Evolutionary conservation across 2,113 vertebrate species (phyloP), one percentile per base, ranked within the genome.

Genomic region (Gracilinanus agilis): DNA sequence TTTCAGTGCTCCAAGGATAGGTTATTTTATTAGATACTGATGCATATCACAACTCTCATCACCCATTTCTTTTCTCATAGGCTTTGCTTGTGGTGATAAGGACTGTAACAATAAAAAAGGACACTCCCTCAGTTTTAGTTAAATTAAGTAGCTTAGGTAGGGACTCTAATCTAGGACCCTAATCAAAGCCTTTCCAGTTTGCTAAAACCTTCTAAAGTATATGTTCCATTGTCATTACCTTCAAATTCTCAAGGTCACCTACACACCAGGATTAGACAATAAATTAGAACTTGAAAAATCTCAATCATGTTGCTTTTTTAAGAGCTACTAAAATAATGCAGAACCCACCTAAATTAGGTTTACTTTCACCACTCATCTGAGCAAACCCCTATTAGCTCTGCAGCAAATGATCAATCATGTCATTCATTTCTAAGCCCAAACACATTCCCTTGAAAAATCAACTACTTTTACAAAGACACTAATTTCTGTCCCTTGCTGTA

Each of bases 381-480:
- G 10, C 53, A 93, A 92, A 54, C 34, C 91, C 55, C 19, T 94
- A 61, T 55, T 90, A 95, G 92, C 49, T 56, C 55, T 89, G 34
- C 91, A 93, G 89, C 93, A 95, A 97, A 75, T 91, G 67, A 97
- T 94, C 25, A 92, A 92, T 54, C 55, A 88, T 2, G 0, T 93
- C 89, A 88, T 92, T 93, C 95, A 24, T 90, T 44, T 83, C 94
- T 96, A 89, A 96, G 92, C 91, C 0, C 2, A 93, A 95, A 75
- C 53, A 96, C 54, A 24, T 56, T 89, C 44, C 92, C 75, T 90
- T 40, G 25, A 96, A 96, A 97, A 96, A 29, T 2, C 0, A 0
- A 97, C 91, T 40, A 90, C 34, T 96, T 97, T 94, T 83, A 94
- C 92, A 95, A 97, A 89, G 93, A 92, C 11, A 58, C 27, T 88